Base-by-base conservation (phyloP, 2,888 invertebrate species). In the Spatulosminthurus flaviceps region DNA sequence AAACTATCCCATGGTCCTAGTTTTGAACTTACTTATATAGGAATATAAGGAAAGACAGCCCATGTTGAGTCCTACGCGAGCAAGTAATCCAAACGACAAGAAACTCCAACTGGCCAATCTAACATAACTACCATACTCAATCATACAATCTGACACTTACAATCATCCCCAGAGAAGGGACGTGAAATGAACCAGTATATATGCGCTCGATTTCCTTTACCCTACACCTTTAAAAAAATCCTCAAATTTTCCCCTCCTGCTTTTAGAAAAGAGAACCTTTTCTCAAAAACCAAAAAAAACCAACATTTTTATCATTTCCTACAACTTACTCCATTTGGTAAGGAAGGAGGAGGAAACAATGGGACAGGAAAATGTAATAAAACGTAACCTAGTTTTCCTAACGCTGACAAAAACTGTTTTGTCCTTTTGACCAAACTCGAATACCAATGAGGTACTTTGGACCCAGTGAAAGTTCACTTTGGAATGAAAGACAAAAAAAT, bases 101-200 rank as follows among this genome's bases (percentile, higher is more conserved):
- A 34, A 69, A 69, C 28, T 29, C 22, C 66, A 24, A 66, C 28
- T 76, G 66, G 7, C 43, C 76, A 78, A 78, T 78, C 26, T 60
- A 72, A 64, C 72, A 67, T 75, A 79, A 79, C 75, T 79, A 75
- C 78, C 74, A 43, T 77, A 79, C 80, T 82, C 82, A 81, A 81
- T 81, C 81, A 81, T 81, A 79, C 60, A 81, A 76, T 78, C 79
- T 81, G 81, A 81, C 81, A 81, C 81, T 81, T 81, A 81, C 81
- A 79, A 81, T 80, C 80, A 80, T 81, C 69, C 77, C 78, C 72
- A 66, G 81, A 75, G 76, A 66, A 66, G 76, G 41, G 76, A 66
- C 42, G 67, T 66, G 67, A 76, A 76, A 76, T 76, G 75, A 76
- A 67, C 43, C 66, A 76, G n/a, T 67, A 42, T 61, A 76, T 76